phyloP scores from a whole-genome alignment of 2,113 vertebrate genomes.

The Trichomycterus rosablanca region DNA sequence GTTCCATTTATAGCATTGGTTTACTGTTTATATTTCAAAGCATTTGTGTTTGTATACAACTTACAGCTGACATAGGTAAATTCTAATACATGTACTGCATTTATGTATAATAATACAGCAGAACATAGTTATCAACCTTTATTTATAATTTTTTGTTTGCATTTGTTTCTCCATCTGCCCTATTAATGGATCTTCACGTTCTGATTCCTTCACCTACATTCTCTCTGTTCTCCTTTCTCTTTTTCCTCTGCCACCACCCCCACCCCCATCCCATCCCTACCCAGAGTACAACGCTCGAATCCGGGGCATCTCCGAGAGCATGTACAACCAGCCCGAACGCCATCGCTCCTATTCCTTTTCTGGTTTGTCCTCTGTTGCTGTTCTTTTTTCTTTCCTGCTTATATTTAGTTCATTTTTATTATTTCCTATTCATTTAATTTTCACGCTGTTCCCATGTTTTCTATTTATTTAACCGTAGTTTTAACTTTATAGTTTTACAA shows the following conservation, averaged over 20 bases:
- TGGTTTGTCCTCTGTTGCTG: slow-evolving; percentile 73
- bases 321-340: slow-evolving; percentile 70
- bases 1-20: too few species aligned
- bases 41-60: too few species aligned
- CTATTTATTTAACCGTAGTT: too few species aligned
- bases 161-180: too few species aligned
- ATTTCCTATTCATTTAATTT: background rate
- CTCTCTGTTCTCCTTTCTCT: slow-evolving; percentile 52
- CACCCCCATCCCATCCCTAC: slow-evolving; percentile 58
- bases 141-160: background rate
- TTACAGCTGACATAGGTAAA: too few species aligned
- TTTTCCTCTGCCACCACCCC: slow-evolving; percentile 57
- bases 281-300: slow-evolving; percentile 94
- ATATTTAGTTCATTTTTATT: background rate
- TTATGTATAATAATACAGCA: too few species aligned
- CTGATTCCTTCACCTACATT: slow-evolving; percentile 53
- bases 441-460: too few species aligned
- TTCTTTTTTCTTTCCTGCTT: background rate
- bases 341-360: slow-evolving; percentile 86
- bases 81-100: too few species aligned
- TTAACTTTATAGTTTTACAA: too few species aligned
- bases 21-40: too few species aligned
- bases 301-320: slow-evolving; percentile 74
- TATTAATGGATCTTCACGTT: slow-evolving; percentile 32
- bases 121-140: too few species aligned